Percentiles rank a stretch among this genome's conserved stretches.
Evolutionary conservation across 2,888 invertebrate species (phyloP).

Genomic region (Phalera bucephala): DNA sequence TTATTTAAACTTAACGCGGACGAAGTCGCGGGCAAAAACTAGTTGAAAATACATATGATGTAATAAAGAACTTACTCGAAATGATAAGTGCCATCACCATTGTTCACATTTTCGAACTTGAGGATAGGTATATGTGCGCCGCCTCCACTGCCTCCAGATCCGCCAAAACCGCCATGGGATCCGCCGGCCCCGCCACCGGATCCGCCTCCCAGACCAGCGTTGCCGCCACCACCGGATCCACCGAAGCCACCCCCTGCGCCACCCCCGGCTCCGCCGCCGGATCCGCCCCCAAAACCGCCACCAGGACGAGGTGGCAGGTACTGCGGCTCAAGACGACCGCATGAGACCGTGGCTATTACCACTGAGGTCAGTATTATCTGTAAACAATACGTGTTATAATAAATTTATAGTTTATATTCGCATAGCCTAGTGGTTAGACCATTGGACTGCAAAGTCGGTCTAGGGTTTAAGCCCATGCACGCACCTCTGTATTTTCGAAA

Average conservation of each 20-base stretch:
- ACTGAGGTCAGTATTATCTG: constrained; percentile 49
- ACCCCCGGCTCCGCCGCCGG: constrained; percentile 28
- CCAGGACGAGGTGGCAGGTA: constrained; percentile 43
- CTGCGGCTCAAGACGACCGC: constrained; percentile 52
- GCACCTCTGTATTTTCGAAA: too few relatives aligned
- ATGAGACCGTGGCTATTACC: constrained; percentile 54
- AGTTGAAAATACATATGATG: too few relatives aligned
- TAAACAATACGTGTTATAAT: constrained; percentile 14
- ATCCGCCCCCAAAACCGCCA: constrained; percentile 31
- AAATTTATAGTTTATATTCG: too few relatives aligned
- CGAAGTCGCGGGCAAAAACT: too few relatives aligned
- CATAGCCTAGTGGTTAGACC: too few relatives aligned
- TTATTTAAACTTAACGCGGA: too few relatives aligned
- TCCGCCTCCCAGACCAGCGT: constrained; percentile 29
- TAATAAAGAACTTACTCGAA: constrained; percentile 85
- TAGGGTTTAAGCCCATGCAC: too few relatives aligned
- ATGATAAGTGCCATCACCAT: constrained; percentile 85
- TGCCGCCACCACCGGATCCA: constrained; percentile 18
- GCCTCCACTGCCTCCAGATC: constrained; percentile 38
- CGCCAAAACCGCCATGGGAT: constrained; percentile 36
- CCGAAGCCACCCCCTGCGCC: constrained; percentile 34
- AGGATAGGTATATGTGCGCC: constrained; percentile 80
- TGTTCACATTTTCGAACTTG: constrained; percentile 85
- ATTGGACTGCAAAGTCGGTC: too few relatives aligned
- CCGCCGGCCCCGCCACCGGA: constrained; percentile 51